These are phyloP conservation scores for Drosophila setifemur DNA, from an alignment of 1,140 invertebrate species.

Conservation along the genomic window DNA sequence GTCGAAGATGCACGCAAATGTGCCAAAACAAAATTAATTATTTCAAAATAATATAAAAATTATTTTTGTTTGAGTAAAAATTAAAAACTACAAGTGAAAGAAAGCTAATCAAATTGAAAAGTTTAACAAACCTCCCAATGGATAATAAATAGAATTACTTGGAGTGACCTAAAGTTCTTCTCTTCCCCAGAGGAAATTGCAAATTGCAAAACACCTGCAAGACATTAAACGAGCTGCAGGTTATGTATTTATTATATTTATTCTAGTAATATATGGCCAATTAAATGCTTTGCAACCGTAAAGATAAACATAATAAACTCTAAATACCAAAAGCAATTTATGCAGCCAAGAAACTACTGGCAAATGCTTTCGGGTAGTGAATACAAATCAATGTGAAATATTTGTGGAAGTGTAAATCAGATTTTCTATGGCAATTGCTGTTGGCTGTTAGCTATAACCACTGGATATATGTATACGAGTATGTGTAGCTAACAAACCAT, in stretches of 20 bases:
- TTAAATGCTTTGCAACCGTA: background rate
- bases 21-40: too few relatives aligned
- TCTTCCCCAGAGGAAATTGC: background rate
- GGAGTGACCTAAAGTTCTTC: too few relatives aligned
- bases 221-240: background rate
- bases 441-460: background rate
- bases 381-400: background rate
- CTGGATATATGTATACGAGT: background rate
- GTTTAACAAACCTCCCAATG: too few relatives aligned
- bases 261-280: background rate
- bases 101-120: too few relatives aligned
- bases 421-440: background rate
- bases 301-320: background rate
- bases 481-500: slow-evolving; percentile 31
- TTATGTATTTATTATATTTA: slow-evolving; percentile 28
- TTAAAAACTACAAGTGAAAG: too few relatives aligned
- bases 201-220: background rate
- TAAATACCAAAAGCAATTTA: slow-evolving; percentile 3
- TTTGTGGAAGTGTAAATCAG: background rate
- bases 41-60: background rate
- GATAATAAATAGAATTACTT: too few relatives aligned
- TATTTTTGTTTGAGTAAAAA: too few relatives aligned
- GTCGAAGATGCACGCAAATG: background rate
- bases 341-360: slow-evolving; percentile 5
- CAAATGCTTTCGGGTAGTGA: too few relatives aligned